Percentiles rank a stretch among this genome's conserved stretches.
phyloP scores from a whole-genome alignment of 2,113 vertebrate species.

The Bos javanicus region DNA sequence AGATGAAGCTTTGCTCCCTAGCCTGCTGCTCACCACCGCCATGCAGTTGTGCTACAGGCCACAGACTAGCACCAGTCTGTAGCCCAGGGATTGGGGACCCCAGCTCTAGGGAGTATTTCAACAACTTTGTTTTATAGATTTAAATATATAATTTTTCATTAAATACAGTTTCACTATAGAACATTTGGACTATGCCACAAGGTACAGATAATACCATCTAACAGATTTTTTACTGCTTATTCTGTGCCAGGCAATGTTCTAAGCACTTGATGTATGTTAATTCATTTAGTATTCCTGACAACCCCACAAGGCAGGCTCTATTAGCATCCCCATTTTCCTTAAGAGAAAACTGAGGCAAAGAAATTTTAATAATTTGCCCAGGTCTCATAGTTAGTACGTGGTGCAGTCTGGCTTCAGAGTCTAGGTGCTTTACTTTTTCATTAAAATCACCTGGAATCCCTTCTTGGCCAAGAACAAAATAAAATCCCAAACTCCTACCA shows the following conservation, averaged over 20 bases:
- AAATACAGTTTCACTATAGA: not conserved
- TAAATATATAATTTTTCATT: not conserved
- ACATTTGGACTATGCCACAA: not conserved
- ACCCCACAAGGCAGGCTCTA: not conserved
- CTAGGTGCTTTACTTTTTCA: not conserved
- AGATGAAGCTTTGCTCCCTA: not conserved
- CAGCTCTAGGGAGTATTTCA: not conserved
- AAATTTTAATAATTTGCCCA: not conserved
- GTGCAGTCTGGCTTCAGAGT: not conserved
- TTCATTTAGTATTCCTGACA: not conserved
- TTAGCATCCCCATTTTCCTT: not conserved
- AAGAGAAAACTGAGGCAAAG: slow-evolving; percentile 4
- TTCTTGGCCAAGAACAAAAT: not conserved
- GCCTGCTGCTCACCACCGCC: not conserved
- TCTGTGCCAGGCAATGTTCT: not conserved
- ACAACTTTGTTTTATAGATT: not conserved
- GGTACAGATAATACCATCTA: not conserved
- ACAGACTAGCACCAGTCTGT: not conserved
- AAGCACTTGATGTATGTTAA: not conserved
- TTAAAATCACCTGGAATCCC: not conserved
- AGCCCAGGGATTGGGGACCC: not conserved
- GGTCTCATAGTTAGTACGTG: not conserved
- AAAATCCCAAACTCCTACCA: not conserved
- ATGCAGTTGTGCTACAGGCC: not conserved
- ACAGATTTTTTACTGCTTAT: not conserved